A percentile compares a stretch with the other conserved stretches of the same genome.
Conservation (phyloP, 1,140 invertebrate species). For the Phymastichus coffea region DNA sequence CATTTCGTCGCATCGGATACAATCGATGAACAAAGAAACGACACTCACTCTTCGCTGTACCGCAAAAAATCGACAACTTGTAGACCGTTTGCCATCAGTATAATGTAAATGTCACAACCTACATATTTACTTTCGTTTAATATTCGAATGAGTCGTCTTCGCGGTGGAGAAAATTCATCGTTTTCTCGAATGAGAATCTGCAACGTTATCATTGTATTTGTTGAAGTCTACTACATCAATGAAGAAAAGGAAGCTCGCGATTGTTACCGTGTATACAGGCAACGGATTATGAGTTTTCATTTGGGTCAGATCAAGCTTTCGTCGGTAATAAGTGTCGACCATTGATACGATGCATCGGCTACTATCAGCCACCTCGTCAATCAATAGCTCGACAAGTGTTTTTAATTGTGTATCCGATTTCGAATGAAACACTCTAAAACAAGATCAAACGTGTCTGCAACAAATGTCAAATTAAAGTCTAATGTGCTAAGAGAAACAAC, state of each 20-base stretch:
- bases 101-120: constrained; percentile 70
- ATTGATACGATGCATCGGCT: constrained; percentile 46
- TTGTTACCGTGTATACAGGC: constrained; percentile 42
- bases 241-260: too few relatives aligned
- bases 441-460: too few relatives aligned
- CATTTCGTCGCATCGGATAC: neutral
- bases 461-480: neutral
- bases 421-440: neutral
- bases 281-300: constrained; percentile 18
- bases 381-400: constrained; percentile 34
- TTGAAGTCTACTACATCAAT: too few relatives aligned
- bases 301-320: constrained; percentile 31
- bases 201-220: constrained; percentile 18
- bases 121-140: constrained; percentile 61
- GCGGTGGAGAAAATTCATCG: constrained; percentile 67
- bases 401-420: constrained; percentile 32
- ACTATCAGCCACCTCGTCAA: constrained; percentile 39
- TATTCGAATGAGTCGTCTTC: constrained; percentile 56
- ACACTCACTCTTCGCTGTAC: constrained; percentile 66
- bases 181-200: constrained; percentile 64
- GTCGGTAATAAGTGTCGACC: constrained; percentile 42
- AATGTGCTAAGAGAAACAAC: neutral
- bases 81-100: constrained; percentile 71
- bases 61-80: constrained; percentile 65
- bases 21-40: neutral